phyloP scores from a whole-genome alignment of 2,797 vertebrate genomes.

The Chrysolophus pictus region DNA sequence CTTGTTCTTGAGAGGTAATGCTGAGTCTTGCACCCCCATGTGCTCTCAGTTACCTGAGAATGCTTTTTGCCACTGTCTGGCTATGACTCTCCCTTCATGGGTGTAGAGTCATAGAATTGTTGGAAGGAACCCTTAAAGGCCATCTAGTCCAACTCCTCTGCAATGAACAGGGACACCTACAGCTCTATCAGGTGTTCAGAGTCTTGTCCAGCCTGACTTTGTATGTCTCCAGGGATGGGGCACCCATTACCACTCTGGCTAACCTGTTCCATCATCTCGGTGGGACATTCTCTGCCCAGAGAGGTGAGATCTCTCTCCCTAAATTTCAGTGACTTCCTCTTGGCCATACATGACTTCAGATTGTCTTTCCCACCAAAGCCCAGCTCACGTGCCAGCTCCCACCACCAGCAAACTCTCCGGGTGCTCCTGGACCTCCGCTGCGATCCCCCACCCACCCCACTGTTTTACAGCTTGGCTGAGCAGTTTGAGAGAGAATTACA shows the following conservation, averaged over 20 bases:
- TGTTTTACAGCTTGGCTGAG: conserved; percentile 37
- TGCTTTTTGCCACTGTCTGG: neutral
- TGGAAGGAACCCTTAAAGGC: too few relatives aligned
- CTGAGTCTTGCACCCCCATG: neutral
- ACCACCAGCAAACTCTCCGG: neutral
- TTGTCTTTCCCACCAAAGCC: neutral
- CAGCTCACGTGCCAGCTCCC: neutral
- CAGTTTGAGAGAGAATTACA: conserved; percentile 64
- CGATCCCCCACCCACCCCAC: neutral
- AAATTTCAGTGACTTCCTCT: neutral
- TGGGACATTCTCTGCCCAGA: neutral
- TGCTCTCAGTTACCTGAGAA: neutral
- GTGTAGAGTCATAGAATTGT: too few relatives aligned
- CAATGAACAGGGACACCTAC: too few relatives aligned
- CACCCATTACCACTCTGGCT: too few relatives aligned
- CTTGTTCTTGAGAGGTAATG: neutral
- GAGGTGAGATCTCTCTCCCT: neutral
- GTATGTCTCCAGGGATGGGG: too few relatives aligned
- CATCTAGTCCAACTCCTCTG: too few relatives aligned
- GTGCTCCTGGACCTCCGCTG: conserved; percentile 2
- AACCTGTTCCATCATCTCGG: neutral
- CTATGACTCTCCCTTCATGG: neutral
- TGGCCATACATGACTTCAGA: neutral
- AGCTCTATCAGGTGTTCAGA: too few relatives aligned
- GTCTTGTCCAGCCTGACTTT: too few relatives aligned